Percentiles rank a stretch among this genome's conserved stretches.
These are phyloP conservation scores for Thomomys bottae DNA, from an alignment of 2,113 vertebrate genomes.

Conservation along the genomic window DNA sequence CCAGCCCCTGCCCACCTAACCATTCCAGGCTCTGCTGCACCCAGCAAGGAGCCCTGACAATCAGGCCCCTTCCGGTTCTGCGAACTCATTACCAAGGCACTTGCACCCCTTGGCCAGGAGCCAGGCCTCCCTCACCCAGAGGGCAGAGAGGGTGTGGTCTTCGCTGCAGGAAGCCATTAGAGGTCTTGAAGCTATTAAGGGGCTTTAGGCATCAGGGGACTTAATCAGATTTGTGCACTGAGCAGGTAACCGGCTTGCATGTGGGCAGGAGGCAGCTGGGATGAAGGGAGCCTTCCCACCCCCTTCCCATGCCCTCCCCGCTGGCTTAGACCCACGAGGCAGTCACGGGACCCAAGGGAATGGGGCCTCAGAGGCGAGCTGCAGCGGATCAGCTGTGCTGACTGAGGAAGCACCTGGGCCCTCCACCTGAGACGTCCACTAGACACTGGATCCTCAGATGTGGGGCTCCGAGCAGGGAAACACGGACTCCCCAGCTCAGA, in stretches of 20 bases:
- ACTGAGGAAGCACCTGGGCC: neutral
- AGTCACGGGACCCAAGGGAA: neutral
- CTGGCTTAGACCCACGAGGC: neutral
- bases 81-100: neutral
- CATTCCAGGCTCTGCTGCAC: neutral
- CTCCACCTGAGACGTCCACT: accelerated
- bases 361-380: neutral
- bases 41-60: neutral
- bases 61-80: neutral
- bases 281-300: neutral
- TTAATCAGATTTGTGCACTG: constrained; percentile 67
- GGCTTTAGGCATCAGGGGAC: constrained; percentile 47
- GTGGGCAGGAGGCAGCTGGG: neutral
- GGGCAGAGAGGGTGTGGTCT: neutral
- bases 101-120: neutral
- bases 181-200: constrained; percentile 34
- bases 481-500: neutral
- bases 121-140: neutral
- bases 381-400: accelerated
- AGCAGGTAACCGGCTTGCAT: constrained; percentile 16
- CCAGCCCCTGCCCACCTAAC: no score
- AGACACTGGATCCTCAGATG: neutral
- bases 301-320: neutral
- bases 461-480: neutral
- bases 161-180: constrained; percentile 49